Base-by-base conservation (phyloP, 2,888 invertebrate species). In the Thecocarcelia acutangulata region DNA sequence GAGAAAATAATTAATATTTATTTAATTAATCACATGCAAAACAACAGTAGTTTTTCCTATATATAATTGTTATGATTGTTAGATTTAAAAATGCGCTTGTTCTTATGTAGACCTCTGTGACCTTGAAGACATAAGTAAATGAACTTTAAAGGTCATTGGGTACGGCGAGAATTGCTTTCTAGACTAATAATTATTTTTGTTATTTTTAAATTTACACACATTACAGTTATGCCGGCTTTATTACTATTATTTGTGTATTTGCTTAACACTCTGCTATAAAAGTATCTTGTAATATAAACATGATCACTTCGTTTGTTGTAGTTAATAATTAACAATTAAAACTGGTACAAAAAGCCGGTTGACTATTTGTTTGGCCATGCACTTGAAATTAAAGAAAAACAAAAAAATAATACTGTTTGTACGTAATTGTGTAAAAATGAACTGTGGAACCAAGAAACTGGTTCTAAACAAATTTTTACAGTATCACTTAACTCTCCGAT, bases 271-370 rank as follows among this genome's bases (percentile, higher is more conserved):
- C 24, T 24, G 24, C 2, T 5, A 24, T 24, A 24, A 24, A 24
- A 24, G 5, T 24, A 24, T 50, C 15, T 44, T 59, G 11, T 17
- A 8, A 19, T 50, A 64, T 24, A 50, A 19, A 50, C 13, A 70
- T 63, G 37, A 48, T 77, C 13, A 28, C 24, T 21, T 54, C 42
- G n/a, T n/a, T 17, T 61, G 80, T 74, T 74, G 74, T 74, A 69
- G 61, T 66, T 5, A 24, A 24, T 5, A 24, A 24, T 24, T 24
- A 2, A 24, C n/a, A n/a, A n/a, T n/a, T 24, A 24, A 24, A 24
- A 24, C 24, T 2, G 24, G 24, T 28, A 68, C 40, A 79, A 68
- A 40, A 73, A 48, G 68, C 80, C 74, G 75, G 63, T 64, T 61
- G 24, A 11, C 11, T 72, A 12, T 11, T n/a, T 9, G 37, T 42